A percentile compares a stretch with the other conserved stretches of the same genome.
Conservation (phyloP, 2,797 vertebrate genomes). For the Acestrorhynchus altus region DNA sequence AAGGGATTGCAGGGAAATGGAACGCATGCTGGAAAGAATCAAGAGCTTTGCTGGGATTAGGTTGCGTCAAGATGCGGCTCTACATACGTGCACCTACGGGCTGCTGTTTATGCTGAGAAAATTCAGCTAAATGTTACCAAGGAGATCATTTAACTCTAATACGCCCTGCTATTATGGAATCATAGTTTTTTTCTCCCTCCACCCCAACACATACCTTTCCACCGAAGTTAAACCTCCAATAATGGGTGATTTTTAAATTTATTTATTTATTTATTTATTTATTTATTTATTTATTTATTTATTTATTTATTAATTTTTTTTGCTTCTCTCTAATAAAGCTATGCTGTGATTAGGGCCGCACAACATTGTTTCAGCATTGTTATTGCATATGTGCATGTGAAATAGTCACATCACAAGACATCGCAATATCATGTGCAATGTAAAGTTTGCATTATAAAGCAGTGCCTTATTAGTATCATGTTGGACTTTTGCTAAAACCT, state of each 20-base stretch:
- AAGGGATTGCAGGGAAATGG: constrained; percentile 54
- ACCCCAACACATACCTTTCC: neutral
- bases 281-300: too few species aligned
- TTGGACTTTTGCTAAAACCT: too few species aligned
- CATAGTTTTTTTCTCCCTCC: neutral
- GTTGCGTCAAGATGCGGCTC: constrained; percentile 24
- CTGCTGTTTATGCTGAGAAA: constrained; percentile 28
- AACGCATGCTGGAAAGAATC: constrained; percentile 53
- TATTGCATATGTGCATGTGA: too few species aligned
- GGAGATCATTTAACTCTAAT: constrained; percentile 51
- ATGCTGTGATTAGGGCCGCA: too few species aligned
- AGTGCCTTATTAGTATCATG: too few species aligned
- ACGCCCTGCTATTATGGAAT: constrained; percentile 23
- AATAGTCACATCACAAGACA: too few species aligned
- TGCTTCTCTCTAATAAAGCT: too few species aligned
- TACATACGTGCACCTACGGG: constrained; percentile 26
- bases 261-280: too few species aligned
- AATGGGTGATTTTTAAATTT: constrained; percentile 25
- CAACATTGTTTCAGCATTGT: too few species aligned
- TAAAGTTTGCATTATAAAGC: too few species aligned
- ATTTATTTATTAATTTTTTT: too few species aligned
- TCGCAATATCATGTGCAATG: too few species aligned
- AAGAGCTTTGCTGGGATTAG: constrained; percentile 45
- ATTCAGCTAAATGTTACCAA: constrained; percentile 39
- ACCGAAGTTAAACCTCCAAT: neutral